Conservation (phyloP, 1,140 invertebrate genomes). For the Eciton burchellii region DNA sequence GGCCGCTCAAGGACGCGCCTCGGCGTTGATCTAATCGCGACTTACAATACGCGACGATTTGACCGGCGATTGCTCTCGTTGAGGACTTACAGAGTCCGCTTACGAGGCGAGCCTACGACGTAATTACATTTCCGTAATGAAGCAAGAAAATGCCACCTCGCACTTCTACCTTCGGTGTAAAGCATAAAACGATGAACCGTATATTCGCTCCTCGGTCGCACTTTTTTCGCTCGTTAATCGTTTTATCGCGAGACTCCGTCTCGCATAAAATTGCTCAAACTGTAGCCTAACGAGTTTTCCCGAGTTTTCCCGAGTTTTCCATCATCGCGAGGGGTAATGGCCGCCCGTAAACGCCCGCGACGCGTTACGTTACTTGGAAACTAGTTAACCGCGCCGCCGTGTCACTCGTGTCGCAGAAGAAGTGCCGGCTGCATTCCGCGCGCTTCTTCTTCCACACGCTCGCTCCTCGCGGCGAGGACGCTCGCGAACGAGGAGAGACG, state of each 20-base stretch:
- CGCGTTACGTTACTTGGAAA: conserved; percentile 33
- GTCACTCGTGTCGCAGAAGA: conserved; percentile 66
- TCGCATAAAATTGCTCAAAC: not conserved
- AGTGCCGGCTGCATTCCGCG: conserved; percentile 62
- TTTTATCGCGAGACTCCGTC: no score
- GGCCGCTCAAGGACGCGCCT: conserved; percentile 13
- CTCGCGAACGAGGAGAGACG: conserved; percentile 7
- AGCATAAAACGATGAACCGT: no score
- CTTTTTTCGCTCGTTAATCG: no score
- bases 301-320: not conserved
- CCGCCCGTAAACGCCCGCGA: conserved; percentile 22
- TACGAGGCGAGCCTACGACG: no score
- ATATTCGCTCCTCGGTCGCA: no score
- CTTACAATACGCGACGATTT: conserved; percentile 45
- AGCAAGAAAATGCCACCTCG: no score
- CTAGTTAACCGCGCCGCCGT: conserved; percentile 52
- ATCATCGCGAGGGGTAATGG: conserved; percentile 16
- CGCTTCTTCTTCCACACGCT: conserved; percentile 58
- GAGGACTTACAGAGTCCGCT: no score
- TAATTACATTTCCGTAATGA: no score
- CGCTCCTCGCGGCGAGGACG: conserved; percentile 39
- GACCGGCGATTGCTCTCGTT: not conserved
- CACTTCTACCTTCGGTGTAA: no score
- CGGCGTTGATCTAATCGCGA: conserved; percentile 59
- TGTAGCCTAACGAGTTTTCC: not conserved